Evolutionary conservation across 2,113 vertebrate genomes (phyloP).

Genomic region (Galemys pyrenaicus): DNA sequence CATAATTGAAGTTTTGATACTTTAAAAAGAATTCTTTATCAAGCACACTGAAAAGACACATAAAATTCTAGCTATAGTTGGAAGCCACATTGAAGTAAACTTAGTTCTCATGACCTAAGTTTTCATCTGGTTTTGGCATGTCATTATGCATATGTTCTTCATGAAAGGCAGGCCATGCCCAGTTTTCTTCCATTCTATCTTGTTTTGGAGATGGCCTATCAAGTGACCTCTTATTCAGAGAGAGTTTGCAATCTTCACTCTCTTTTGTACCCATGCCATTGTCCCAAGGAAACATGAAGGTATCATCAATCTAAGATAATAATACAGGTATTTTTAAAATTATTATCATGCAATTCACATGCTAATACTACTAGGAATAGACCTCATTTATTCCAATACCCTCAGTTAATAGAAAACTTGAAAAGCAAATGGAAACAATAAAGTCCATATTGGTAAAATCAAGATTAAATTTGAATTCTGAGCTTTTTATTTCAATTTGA

Average conservation of each 20-base stretch:
- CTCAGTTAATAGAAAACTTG: neutral
- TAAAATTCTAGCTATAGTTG: neutral
- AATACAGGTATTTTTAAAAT: neutral
- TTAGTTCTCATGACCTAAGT: too few relatives aligned
- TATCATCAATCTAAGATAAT: neutral
- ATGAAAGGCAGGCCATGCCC: neutral
- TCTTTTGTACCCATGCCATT: neutral
- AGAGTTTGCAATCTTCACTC: neutral
- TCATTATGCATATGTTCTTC: neutral
- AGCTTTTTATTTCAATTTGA: neutral
- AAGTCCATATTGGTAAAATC: neutral
- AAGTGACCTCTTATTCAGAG: neutral
- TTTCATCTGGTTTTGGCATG: neutral
- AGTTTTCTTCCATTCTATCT: neutral
- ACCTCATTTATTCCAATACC: neutral
- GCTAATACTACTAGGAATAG: neutral
- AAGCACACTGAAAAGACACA: neutral
- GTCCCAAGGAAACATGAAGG: neutral
- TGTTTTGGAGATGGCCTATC: neutral
- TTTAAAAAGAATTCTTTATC: neutral
- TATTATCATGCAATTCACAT: neutral
- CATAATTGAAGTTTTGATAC: neutral
- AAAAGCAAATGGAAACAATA: neutral
- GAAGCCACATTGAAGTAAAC: too few relatives aligned
- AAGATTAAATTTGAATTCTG: neutral